Evolutionary conservation across 35 echinoderm and acorn worm genomes (phyloP).

Genomic region (Ophiothrix spiculata): DNA sequence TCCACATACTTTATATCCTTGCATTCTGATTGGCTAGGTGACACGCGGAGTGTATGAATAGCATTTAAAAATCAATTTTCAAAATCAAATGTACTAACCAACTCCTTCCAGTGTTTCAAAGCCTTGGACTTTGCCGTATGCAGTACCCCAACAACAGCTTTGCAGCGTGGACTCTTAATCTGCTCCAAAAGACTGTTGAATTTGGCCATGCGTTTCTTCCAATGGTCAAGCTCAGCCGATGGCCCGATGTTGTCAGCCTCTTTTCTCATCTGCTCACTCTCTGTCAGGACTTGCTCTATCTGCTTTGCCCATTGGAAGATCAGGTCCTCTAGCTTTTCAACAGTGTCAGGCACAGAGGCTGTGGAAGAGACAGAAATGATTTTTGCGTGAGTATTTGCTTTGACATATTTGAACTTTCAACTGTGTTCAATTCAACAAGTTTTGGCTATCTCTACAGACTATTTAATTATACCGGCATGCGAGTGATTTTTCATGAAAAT

Average conservation of each 20-base stretch:
- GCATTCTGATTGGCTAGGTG: no score
- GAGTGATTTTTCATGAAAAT: no score
- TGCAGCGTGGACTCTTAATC: constrained; percentile 94
- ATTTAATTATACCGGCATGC: no score
- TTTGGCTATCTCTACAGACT: no score
- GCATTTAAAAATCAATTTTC: no score
- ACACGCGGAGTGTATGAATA: no score
- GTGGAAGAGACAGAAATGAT: no score
- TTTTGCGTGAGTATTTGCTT: no score
- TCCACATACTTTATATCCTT: no score
- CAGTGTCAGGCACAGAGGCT: constrained; percentile 92
- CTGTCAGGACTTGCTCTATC: constrained; percentile 95
- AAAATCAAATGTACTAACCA: constrained; percentile 47
- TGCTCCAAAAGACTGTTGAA: constrained; percentile 98
- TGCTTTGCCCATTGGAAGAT: constrained; percentile 88
- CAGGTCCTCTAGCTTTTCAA: constrained; percentile 93
- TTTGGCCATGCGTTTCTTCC: constrained; percentile 98
- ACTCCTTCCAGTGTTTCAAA: constrained; percentile 92
- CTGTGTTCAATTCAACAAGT: no score
- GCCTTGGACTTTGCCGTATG: constrained; percentile 95
- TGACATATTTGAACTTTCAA: no score
- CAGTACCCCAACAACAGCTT: constrained; percentile 91
- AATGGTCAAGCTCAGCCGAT: constrained; percentile 95
- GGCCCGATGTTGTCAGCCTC: constrained; percentile 98
- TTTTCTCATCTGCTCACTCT: constrained; percentile 99